phyloP scores from a whole-genome alignment of 2,113 vertebrate species.

The Ptychochromis oligacanthus region DNA sequence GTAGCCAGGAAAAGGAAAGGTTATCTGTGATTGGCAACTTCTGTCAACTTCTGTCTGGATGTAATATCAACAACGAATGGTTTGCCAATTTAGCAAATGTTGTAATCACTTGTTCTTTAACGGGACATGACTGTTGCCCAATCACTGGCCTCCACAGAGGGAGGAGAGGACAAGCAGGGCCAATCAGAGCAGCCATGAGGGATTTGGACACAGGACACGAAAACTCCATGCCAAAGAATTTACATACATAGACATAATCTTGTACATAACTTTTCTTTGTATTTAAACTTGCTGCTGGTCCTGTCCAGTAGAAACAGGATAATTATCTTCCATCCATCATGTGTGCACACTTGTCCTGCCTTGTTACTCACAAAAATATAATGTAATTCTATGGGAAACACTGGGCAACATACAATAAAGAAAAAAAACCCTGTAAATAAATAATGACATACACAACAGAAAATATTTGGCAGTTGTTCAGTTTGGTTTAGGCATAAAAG shows the following conservation, averaged over 20 bases:
- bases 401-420: not conserved
- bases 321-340: too few relatives aligned
- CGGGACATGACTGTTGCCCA: conserved; percentile 50
- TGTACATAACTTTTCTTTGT: not conserved
- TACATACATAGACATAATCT: not conserved
- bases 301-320: too few relatives aligned
- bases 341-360: too few relatives aligned
- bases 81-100: not conserved
- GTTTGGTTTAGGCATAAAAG: too few relatives aligned
- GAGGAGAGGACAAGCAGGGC: conserved; percentile 26
- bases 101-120: not conserved
- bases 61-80: not conserved
- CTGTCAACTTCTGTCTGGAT: not conserved
- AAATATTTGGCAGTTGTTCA: too few relatives aligned
- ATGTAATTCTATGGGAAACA: not conserved
- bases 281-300: not conserved
- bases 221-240: not conserved
- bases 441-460: too few relatives aligned
- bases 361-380: not conserved
- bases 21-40: conserved; percentile 63
- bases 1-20: not conserved
- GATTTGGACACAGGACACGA: conserved; percentile 51
- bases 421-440: not conserved
- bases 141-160: conserved; percentile 52
- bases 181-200: conserved; percentile 37